Base-by-base conservation (phyloP, 2,888 invertebrate genomes). In the Mactromeris polynyma region DNA sequence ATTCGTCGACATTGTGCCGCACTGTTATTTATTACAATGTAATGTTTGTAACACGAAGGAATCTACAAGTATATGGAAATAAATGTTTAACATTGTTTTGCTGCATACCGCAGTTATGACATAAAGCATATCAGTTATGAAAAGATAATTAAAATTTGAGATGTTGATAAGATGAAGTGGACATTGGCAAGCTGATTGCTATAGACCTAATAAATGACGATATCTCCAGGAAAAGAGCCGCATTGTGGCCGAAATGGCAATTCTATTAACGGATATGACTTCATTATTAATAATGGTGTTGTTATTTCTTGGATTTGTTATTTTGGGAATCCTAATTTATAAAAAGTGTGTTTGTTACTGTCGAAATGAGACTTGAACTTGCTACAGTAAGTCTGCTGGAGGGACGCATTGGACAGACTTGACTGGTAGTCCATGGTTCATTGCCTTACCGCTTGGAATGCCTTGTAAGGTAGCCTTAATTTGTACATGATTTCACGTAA, bases 261-360 rank as follows among this genome's bases (percentile, higher is more conserved):
- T 38, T 6, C n/a, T 51, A 38, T 38, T 26, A 69, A n/a, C 77
- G 73, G 73, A 6, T 84, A 84, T 77, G 73, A 73, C 46, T 77
- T 84, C 73, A 46, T 84, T 33, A n/a, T 46, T 84, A n/a, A 84
- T 77, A 9, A 84, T 84, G 84, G 9, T 69, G 0, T 64, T 51
- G 14, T 2, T 81, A 26, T 33, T 80, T 40, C 6, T 81, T 14
- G 26, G 31, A 11, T 81, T 69, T 42, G 33, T 64, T 31, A 17
- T 86, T 6, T 26, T 86, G 7, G 86, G 86, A n/a, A 58, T 86
- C 31, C 42, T 73, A 2, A 69, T 86, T 31, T 86, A 86, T 36
- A 86, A 81, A 46, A 26, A 31, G 42, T 86, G 86, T 46, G 40
- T 86, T 6, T 86, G 86, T 36, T 86, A 81, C 31, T 86, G 86